phyloP scores from a whole-genome alignment of 2,113 vertebrate species.

The Perccottus glenii region DNA sequence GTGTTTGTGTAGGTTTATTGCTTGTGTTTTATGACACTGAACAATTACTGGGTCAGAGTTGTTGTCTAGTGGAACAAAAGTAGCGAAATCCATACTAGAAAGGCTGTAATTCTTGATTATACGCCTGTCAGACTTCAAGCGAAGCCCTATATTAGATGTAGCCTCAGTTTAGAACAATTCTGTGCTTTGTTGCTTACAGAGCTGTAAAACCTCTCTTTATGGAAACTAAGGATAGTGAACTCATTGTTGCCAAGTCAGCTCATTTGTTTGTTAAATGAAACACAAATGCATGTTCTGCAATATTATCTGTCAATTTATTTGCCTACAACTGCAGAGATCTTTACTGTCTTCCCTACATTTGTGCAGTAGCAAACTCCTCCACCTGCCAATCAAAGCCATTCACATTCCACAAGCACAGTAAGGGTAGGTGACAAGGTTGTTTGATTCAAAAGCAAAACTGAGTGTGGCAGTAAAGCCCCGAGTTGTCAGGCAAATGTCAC shows the following conservation, averaged over 20 bases:
- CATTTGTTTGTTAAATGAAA: too few species aligned
- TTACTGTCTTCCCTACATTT: constrained; percentile 1
- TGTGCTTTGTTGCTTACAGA: not conserved
- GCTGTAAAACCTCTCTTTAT: not conserved
- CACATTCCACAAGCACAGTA: constrained; percentile 19
- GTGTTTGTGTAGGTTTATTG: not conserved
- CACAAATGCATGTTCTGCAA: not conserved
- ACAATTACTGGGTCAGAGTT: not conserved
- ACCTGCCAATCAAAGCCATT: constrained; percentile 25
- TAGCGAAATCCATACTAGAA: constrained; percentile 1
- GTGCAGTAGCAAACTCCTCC: constrained; percentile 27
- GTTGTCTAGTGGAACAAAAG: not conserved
- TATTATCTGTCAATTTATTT: not conserved
- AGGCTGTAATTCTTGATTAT: constrained; percentile 3
- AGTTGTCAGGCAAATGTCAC: constrained; percentile 63
- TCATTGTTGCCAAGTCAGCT: not conserved
- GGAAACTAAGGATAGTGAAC: not conserved
- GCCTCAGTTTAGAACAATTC: not conserved
- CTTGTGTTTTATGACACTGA: not conserved
- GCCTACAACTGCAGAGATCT: not conserved
- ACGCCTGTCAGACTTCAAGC: constrained; percentile 6
- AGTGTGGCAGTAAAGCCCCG: constrained; percentile 42
- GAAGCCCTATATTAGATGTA: constrained; percentile 6
- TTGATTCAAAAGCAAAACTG: constrained; percentile 28
- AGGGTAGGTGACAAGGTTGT: constrained; percentile 32